These are phyloP conservation scores for Erpobdella octoculata DNA, from an alignment of 2,888 invertebrate genomes.

Conservation along the genomic window DNA sequence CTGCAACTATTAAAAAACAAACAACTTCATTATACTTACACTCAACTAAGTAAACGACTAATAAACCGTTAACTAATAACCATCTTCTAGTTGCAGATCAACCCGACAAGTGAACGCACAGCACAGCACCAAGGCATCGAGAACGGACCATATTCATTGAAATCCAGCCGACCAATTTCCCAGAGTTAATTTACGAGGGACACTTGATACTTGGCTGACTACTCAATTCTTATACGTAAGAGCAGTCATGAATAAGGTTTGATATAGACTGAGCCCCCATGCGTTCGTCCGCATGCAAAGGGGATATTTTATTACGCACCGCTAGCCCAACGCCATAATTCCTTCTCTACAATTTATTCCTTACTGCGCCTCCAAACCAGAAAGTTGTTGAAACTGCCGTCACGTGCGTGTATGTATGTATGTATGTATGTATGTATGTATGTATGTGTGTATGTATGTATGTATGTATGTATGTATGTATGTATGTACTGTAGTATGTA, in stretches of 20 bases:
- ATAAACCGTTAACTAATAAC: too few species aligned
- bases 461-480: background rate
- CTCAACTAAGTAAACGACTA: too few species aligned
- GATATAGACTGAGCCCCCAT: too few species aligned
- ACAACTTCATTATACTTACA: too few species aligned
- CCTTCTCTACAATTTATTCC: background rate
- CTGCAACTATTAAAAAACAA: too few species aligned
- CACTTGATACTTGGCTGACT: background rate
- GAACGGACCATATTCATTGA: background rate
- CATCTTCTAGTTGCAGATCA: too few species aligned
- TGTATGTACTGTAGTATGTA: background rate
- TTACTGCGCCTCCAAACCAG: background rate
- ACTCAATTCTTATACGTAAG: background rate
- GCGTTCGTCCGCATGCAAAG: background rate
- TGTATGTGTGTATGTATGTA: too few species aligned
- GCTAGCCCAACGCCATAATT: slow-evolving; percentile 8
- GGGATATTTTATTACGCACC: slow-evolving; percentile 7
- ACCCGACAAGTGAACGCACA: too few species aligned
- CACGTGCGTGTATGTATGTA: background rate
- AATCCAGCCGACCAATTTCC: background rate
- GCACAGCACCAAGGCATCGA: too few species aligned
- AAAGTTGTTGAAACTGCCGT: background rate
- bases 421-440: too few species aligned
- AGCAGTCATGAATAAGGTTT: background rate
- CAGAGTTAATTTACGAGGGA: background rate